A percentile compares a stretch with the other conserved stretches of the same genome.
phyloP scores from a whole-genome alignment of 2,888 invertebrate species.

The Dermolepida albohirtum region DNA sequence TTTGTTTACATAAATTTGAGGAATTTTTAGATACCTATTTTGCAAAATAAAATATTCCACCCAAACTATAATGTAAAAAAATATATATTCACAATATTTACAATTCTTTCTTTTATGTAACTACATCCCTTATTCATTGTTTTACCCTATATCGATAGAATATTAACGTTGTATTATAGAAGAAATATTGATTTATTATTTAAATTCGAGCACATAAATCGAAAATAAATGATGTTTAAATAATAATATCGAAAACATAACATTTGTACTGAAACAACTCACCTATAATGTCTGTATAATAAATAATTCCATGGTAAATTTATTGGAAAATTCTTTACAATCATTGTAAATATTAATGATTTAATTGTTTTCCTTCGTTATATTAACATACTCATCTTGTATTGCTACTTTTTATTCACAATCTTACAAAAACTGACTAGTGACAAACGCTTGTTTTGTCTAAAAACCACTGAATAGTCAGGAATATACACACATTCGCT shows the following conservation, averaged over 20 bases:
- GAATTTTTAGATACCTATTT: too few relatives aligned
- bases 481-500: too few relatives aligned
- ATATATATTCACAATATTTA: too few relatives aligned
- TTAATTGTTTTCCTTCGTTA: background rate
- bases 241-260: background rate
- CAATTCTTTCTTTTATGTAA: too few relatives aligned
- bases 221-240: too few relatives aligned
- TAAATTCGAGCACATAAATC: too few relatives aligned
- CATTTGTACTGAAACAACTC: background rate
- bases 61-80: too few relatives aligned
- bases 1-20: background rate
- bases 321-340: conserved; percentile 21
- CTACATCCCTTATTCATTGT: too few relatives aligned
- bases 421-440: background rate
- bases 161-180: too few relatives aligned
- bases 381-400: background rate
- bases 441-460: background rate
- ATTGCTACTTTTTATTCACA: conserved; percentile 4
- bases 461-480: background rate
- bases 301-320: conserved; percentile 24
- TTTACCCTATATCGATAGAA: too few relatives aligned
- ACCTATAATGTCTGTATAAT: conserved; percentile 32
- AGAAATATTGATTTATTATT: too few relatives aligned
- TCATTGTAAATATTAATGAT: conserved; percentile 19
- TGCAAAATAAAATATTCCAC: too few relatives aligned